These are phyloP conservation scores for Nasua narica DNA, from an alignment of 2,797 vertebrate genomes.

Conservation along the genomic window DNA sequence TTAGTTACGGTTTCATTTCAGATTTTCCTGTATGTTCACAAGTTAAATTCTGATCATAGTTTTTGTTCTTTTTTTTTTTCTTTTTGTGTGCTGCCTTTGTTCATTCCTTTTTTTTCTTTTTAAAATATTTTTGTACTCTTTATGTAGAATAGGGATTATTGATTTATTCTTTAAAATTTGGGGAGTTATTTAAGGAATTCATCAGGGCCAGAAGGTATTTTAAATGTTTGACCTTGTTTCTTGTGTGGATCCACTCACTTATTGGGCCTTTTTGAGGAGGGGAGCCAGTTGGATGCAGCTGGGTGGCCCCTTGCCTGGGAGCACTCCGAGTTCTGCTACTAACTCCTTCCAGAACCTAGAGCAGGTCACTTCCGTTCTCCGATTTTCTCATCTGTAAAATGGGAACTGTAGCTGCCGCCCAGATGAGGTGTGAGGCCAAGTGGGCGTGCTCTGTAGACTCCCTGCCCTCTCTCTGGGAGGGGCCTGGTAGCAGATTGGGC, in stretches of 20 bases:
- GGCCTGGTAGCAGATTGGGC: background rate
- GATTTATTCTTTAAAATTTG: background rate
- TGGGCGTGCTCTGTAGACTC: background rate
- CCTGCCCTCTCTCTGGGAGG: background rate
- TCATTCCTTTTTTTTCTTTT: background rate
- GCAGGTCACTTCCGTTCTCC: background rate
- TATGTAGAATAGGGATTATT: background rate
- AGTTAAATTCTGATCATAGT: background rate
- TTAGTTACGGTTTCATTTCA: background rate
- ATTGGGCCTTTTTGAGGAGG: background rate
- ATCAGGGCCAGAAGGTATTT: background rate
- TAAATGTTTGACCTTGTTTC: background rate
- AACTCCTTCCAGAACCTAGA: background rate
- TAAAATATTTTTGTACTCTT: background rate
- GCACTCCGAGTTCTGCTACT: background rate
- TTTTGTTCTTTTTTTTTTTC: background rate
- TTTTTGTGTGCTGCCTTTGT: background rate
- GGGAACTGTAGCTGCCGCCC: background rate
- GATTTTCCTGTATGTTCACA: background rate
- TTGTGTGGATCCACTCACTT: background rate
- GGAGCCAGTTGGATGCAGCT: background rate
- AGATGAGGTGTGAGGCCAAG: background rate
- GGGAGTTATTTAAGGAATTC: background rate
- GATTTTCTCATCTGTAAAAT: background rate
- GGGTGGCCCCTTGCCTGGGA: background rate